Base-by-base conservation (phyloP, 2,113 vertebrate genomes). In the Laterallus jamaicensis region DNA sequence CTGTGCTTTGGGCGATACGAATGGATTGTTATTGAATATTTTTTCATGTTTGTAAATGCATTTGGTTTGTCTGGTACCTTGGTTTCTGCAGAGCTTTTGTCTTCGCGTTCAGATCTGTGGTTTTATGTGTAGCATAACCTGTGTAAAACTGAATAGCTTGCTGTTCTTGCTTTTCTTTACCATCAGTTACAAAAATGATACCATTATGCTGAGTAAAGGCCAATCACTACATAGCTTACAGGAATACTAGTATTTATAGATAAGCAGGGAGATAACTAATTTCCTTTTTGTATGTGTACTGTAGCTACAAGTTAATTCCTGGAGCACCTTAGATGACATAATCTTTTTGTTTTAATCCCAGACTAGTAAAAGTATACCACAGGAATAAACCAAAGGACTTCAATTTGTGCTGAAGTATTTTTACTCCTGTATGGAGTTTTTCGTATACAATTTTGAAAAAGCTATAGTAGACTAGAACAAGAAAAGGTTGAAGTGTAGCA, bases 1-100 rank as follows among this genome's bases (percentile, higher is more conserved):
- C 88, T 90, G 42, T 86, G 63, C 71, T 92, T 88, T 95, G 80
- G 56, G 55, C 15, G 8, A 81, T 73, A 63, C 21, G 91, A 97
- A 90, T 71, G 52, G 31, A 54, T 81, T 94, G 17, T 79, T 96
- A 78, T 15, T 90, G 69, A 86, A 55, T 82, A 39, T 93, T 81
- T 87, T 85, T 87, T 77, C 4, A 5, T 26, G 35, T 62, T 96
- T 86, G 63, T 60, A 84, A 86, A 66, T 42, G 29, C 52, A 56
- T 56, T 62, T 75, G 22, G 22, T 88, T 88, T 78, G n/a, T 50
- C 75, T 95, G 52, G 55, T 81, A 86, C 60, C 71, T 86, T 88
- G 37, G 15, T 88, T 89, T 92, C 91, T 73, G 86, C 44, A 97
- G 76, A 66, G 86, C 47, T 67, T 89, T 18, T 50, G 52, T 78